Evolutionary conservation across 2,888 invertebrate species (phyloP).

Genomic region (Drosophila crucigera): DNA sequence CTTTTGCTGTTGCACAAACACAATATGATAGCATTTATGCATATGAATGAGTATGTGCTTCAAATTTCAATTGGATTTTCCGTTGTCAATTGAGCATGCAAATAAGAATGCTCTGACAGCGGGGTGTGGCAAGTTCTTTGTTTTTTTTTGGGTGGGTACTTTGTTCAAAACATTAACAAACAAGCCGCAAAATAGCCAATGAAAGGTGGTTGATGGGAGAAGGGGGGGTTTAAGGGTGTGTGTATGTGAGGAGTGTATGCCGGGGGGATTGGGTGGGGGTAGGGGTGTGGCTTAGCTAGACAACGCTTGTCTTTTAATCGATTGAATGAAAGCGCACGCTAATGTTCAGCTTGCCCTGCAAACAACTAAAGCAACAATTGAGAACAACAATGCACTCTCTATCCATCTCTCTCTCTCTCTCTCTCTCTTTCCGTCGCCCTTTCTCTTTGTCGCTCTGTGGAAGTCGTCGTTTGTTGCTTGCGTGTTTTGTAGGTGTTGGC

Average conservation of each 20-base stretch:
- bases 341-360: conserved; percentile 53
- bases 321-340: conserved; percentile 67
- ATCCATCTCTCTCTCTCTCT: too few species aligned
- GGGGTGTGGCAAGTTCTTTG: not conserved
- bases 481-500: conserved; percentile 80
- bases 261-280: not conserved
- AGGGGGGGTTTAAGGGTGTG: not conserved
- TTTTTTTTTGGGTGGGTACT: not conserved
- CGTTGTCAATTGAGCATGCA: conserved; percentile 39
- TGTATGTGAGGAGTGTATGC: not conserved
- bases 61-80: not conserved
- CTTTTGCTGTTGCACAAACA: not conserved
- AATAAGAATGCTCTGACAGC: conserved; percentile 33
- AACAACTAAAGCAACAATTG: conserved; percentile 18
- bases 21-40: not conserved
- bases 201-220: not conserved
- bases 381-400: conserved; percentile 15
- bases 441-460: not conserved
- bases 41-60: not conserved
- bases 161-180: conserved; percentile 54
- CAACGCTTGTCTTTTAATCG: conserved; percentile 64
- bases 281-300: conserved; percentile 25
- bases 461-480: conserved; percentile 61
- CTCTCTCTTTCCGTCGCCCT: not conserved
- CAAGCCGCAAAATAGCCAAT: conserved; percentile 35